Evolutionary conservation across 2,113 vertebrate species (phyloP), one percentile per base, ranked within the genome.

Genomic region (Pionites leucogaster): DNA sequence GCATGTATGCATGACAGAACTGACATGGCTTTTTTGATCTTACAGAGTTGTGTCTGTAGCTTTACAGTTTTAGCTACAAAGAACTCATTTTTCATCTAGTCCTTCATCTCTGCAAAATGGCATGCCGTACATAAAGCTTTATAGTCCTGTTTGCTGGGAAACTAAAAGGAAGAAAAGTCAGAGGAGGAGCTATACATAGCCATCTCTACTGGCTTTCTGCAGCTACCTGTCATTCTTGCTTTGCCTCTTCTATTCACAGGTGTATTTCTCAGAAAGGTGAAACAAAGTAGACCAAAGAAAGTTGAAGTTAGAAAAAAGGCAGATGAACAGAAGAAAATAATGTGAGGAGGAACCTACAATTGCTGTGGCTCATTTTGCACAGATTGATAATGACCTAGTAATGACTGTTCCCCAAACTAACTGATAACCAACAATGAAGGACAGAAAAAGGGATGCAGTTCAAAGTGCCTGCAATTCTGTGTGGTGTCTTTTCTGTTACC

Each of bases 241-340:
- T 82, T 80, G 53, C 49, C 27, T 75, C 46, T 70, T 92, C 50
- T 82, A 12, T 60, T 33, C 46, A 50, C 20, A 28, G 25, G 9
- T 55, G 83, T 90, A 50, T 92, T 86, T 86, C 46, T 60, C 50
- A 70, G 60, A 81, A 78, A 41, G 5, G 11, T 42, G 17, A 78
- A 76, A 65, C 22, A 82, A 57, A 72, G 13, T 27, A 57, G 19
- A 39, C 3, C 0, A 33, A 60, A 71, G 80, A 52, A 59, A 28
- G 11, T 1, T 9, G 13, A 82, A 59, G 19, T 11, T 0, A 11
- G 19, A 44, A 37, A 31, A 7, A 0, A 18, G 29, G 2, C 20
- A 70, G n/a, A 29, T 2, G 59, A 42, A 53, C 11, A 27, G 37
- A 85, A 89, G 64, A 49, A 91, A 72, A 72, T n/a, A 35, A 35